A percentile compares a stretch with the other conserved stretches of the same genome.
Evolutionary conservation across 2,797 vertebrate genomes (phyloP).

Genomic region (Anguilla anguilla): DNA sequence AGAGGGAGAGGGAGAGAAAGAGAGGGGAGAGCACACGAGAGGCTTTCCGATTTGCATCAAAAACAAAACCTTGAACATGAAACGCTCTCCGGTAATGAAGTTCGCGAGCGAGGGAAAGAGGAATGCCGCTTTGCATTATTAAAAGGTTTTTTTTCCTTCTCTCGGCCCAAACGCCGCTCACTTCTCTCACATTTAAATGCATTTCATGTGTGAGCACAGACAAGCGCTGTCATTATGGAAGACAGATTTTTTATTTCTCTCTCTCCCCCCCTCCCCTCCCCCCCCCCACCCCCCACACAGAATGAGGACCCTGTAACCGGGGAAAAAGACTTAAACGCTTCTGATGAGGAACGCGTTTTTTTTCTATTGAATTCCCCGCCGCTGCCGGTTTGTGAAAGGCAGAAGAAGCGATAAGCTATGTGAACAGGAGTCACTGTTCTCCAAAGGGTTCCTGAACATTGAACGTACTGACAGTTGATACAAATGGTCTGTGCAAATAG

Average conservation of each 20-base stretch:
- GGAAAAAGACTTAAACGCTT: neutral
- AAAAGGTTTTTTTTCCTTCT: neutral
- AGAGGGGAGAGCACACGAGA: too few species aligned
- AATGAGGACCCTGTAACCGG: neutral
- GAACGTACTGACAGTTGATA: neutral
- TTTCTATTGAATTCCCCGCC: neutral
- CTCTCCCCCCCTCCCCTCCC: neutral
- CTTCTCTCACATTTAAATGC: neutral
- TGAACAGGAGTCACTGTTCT: neutral
- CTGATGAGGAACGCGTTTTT: neutral
- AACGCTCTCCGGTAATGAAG: neutral
- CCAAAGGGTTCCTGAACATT: neutral
- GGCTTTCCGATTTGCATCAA: conserved; percentile 8
- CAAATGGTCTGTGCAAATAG: neutral
- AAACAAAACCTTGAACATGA: neutral
- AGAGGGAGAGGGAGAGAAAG: neutral
- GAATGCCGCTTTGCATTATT: neutral
- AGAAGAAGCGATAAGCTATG: neutral
- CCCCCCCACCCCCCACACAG: neutral
- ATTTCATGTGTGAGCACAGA: neutral
- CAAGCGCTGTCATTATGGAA: neutral
- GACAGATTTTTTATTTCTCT: neutral
- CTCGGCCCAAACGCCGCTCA: neutral
- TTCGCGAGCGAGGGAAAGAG: neutral
- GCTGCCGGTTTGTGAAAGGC: neutral